Evolutionary conservation across 2,888 invertebrate genomes (phyloP), one percentile per base, ranked within the genome.

Genomic region (Dioctria linearis): DNA sequence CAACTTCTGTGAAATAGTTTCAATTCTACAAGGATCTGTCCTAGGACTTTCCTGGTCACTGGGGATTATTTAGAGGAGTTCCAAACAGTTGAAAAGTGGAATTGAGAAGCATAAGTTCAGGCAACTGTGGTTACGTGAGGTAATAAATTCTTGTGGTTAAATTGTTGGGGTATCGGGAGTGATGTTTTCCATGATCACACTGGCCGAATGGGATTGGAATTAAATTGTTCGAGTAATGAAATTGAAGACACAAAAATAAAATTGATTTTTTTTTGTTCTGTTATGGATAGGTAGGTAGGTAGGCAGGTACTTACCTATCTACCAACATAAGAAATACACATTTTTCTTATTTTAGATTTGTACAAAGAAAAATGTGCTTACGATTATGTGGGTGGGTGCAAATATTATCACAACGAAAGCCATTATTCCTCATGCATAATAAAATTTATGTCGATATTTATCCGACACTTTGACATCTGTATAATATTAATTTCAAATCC

Each of bases 11-110:
- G 40, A 71, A 71, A 71, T 71, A 71, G 54, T 71, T 71, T 71
- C 71, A 71, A 37, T 37, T 51, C 71, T 40, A 71, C 71, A 11
- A 71, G 71, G 54, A 71, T 67, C 43, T 46, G 42, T 25, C 51
- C 51, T 39, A 51, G 69, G 6, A 71, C n/a, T 54, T 46, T 71
- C 25, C 71, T 51, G 40, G 71, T 71, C 71, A 71, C 39, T 71
- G 71, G 51, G 40, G 54, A 46, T 71, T 71, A 71, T 71, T 71
- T 71, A 71, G 39, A 71, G 39, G 46, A 71, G 54, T 54, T 71
- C 40, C 71, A 51, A 54, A 40, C 51, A 54, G 71, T 71, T 71
- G 54, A 46, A 49, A 9, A 11, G 25, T 11, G 37, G 57, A 11
- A 11, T n/a, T 57, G 57, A 57, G 57, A 57, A 57, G 57, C 25